Evolutionary conservation across 2,113 vertebrate species (phyloP), one percentile per base, ranked within the genome.

Genomic region (Ramphastos sulfuratus): DNA sequence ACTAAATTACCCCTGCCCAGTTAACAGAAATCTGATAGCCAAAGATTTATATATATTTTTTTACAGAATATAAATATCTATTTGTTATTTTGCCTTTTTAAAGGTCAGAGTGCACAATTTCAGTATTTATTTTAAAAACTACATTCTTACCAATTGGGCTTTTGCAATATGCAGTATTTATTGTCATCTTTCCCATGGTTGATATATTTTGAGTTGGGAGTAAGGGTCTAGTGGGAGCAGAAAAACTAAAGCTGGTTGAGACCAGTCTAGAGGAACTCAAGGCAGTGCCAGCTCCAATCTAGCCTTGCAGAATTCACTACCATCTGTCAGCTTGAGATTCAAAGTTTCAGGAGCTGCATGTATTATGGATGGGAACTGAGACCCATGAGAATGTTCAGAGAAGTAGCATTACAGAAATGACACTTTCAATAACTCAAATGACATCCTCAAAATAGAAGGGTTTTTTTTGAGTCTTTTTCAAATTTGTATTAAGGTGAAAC

Each of bases 401-500:
- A 92, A 89, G 37, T 37, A 54, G 11, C 46, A 13, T 89, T 83
- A 54, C 46, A 82, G 42, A 35, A 67, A 46, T 31, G 63, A 15
- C 10, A 23, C 5, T 48, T 94, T 12, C 24, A 37, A 5, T 70
- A 66, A 77, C 8, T 63, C 8, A 31, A 37, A 31, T 2, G 3
- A 80, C 17, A 23, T 8, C 42, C 19, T 31, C 12, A 67, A 88
- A 90, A 85, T 30, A 11, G 3, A 18, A 60, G 25, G 25, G 23
- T 10, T 75, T 83, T 95, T 30, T 88, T n/a, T 88, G 67, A 81
- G 30, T 35, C 28, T 82, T 94, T 94, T 42, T 89, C 23, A 82
- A 95, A 77, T 92, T 71, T 78, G 8, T 73, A 19, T 92, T 21
- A 87, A 98, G 98, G 93, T 12, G 96, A 97, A 69, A 94, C 25